Base-by-base conservation (phyloP, 2,797 vertebrate genomes). In the Potorous gilbertii region DNA sequence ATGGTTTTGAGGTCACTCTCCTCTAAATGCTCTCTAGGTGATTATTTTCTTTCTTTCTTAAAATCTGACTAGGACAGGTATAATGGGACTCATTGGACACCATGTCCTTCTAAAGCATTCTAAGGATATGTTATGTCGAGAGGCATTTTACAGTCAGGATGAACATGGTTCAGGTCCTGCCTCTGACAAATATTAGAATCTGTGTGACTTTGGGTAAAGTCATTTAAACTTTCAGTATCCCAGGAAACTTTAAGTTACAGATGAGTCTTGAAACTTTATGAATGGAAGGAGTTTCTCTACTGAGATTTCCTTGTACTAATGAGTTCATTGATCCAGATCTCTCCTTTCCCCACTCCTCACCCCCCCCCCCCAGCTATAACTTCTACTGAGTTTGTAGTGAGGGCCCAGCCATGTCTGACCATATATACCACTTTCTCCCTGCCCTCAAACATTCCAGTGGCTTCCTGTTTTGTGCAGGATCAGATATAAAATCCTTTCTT, bases 271-370 rank as follows among this genome's bases (percentile, higher is more conserved):
- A 81, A 10, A 6, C 18, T 81, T 8, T 2, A 24, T 81, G 40
- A 81, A 31, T 81, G n/a, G 21, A 81, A 6, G n/a, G n/a, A 40
- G 18, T 81, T 81, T 40, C 6, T 40, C 24, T 46, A 81, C 18
- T 81, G 40, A 81, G n/a, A 46, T 81, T 81, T 74, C n/a, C 34
- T 74, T 74, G 18, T 40, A 40, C 16, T 40, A 24, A 46, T 46
- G 21, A 81, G 66, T 81, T 40, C 66, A 40, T 74, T 40, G n/a
- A 21, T 21, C n/a, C 5, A 40, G n/a, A 40, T 40, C 1, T 66
- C 62, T n/a, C 29, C 27, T 28, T 56, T 31, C 11, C 3, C 29
- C 57, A 3, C 1, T 29, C 0, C 8, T 0, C 31, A 13, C 1
- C 14, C 16, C 1, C 1, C 5, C 16, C 1, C n/a, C 66, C 18